A percentile compares a stretch with the other conserved stretches of the same genome.
Evolutionary conservation across 2,797 vertebrate species (phyloP).

Genomic region (Synanceia verrucosa): DNA sequence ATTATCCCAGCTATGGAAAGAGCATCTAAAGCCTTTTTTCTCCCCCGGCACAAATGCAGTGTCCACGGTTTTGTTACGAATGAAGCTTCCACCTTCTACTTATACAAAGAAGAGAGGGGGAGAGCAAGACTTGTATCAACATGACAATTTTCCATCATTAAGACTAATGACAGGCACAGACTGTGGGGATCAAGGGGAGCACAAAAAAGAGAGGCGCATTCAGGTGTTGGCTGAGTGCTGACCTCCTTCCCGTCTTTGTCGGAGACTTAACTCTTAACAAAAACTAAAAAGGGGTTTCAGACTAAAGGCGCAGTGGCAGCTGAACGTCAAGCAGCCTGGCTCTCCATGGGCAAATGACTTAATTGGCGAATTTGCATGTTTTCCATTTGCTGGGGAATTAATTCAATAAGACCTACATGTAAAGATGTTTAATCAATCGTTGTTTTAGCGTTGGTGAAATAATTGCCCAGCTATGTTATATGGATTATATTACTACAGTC

Average conservation of each 20-base stretch:
- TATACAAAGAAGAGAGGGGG: conserved; percentile 89
- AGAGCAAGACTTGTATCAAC: conserved; percentile 99
- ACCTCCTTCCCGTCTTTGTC: conserved; percentile 99
- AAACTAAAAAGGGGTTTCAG: conserved; percentile 86
- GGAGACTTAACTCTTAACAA: conserved; percentile 98
- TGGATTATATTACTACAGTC: conserved; percentile 21
- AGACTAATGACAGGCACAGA: conserved; percentile 99
- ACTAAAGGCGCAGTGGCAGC: conserved; percentile 86
- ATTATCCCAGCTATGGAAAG: conserved; percentile 99
- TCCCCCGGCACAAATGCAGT: conserved; percentile 98
- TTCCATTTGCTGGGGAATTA: conserved; percentile 89
- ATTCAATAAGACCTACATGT: conserved; percentile 91
- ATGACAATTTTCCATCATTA: conserved; percentile 99
- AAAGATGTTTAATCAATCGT: conserved; percentile 89
- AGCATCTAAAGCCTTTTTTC: conserved; percentile 99
- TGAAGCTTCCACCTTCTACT: conserved; percentile 99
- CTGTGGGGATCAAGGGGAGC: conserved; percentile 98
- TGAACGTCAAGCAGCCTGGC: conserved; percentile 91
- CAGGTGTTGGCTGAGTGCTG: conserved; percentile 99
- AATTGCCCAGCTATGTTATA: conserved; percentile 30
- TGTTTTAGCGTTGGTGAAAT: conserved; percentile 81
- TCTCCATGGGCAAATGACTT: conserved; percentile 90
- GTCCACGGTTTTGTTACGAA: conserved; percentile 99
- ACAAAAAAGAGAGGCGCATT: conserved; percentile 97
- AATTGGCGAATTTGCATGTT: conserved; percentile 95